A percentile compares a stretch with the other conserved stretches of the same genome.
Conservation (phyloP, 2,797 vertebrate genomes). For the Typhlichthys eigenmanni region DNA sequence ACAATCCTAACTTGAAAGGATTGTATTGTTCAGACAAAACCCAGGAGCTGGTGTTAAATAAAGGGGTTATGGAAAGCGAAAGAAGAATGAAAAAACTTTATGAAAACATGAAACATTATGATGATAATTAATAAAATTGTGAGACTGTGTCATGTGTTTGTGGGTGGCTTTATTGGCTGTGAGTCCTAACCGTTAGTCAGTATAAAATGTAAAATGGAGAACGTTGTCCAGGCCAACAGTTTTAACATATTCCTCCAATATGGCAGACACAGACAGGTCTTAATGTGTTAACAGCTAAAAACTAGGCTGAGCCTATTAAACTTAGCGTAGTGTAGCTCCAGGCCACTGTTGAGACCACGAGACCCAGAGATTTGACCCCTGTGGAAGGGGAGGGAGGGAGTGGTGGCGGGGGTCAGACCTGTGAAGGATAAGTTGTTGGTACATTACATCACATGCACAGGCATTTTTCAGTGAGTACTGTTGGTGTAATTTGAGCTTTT, state of each 20-base stretch:
- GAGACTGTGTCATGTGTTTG: not conserved
- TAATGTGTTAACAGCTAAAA: not conserved
- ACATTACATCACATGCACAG: not conserved
- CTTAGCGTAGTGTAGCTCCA: too few species aligned
- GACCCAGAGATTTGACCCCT: conserved; percentile 1
- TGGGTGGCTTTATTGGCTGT: not conserved
- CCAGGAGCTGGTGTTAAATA: conserved; percentile 42
- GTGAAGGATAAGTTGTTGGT: not conserved
- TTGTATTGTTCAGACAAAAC: conserved; percentile 58
- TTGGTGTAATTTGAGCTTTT: too few species aligned
- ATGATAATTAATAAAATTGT: not conserved
- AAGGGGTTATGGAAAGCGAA: conserved; percentile 39
- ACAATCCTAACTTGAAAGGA: conserved; percentile 55
- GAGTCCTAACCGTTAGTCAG: not conserved
- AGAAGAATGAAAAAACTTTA: conserved; percentile 11
- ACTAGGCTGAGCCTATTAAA: too few species aligned
- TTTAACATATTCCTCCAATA: not conserved
- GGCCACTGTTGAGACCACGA: not conserved
- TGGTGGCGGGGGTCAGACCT: not conserved
- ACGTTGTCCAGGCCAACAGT: not conserved
- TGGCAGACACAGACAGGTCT: not conserved
- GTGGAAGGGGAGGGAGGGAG: not conserved
- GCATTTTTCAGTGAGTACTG: too few species aligned
- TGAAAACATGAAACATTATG: not conserved
- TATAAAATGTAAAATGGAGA: not conserved